Conservation (phyloP, 2,797 vertebrate species). For the Diceros bicornis region DNA sequence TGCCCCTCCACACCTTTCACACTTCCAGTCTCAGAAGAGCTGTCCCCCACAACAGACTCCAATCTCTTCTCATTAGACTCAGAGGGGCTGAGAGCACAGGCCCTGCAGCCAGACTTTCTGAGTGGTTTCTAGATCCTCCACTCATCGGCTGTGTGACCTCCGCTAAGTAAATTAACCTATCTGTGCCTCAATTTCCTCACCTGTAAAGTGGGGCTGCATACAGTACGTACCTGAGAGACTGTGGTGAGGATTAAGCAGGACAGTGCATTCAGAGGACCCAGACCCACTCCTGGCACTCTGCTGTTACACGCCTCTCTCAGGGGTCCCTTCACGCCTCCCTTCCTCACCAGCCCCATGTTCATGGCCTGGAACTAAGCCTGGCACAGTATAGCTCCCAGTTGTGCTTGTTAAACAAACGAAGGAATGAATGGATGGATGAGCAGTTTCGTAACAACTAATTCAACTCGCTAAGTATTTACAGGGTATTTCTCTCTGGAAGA, state of each 20-base stretch:
- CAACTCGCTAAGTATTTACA: background rate
- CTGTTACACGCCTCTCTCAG: background rate
- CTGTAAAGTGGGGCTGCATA: background rate
- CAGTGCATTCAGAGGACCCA: too few species aligned
- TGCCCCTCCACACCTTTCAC: background rate
- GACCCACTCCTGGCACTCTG: background rate
- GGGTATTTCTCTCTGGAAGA: background rate
- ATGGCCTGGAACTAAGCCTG: background rate
- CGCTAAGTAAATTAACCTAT: background rate
- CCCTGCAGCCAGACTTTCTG: background rate
- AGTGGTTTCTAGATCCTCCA: background rate
- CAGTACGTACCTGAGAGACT: background rate
- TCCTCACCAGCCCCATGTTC: background rate
- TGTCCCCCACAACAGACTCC: background rate
- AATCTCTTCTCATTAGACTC: background rate
- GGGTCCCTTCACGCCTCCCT: background rate
- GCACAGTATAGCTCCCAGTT: background rate
- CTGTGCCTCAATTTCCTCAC: background rate
- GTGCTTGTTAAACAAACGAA: conserved; percentile 28
- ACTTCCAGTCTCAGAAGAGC: background rate
- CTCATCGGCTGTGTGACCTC: background rate
- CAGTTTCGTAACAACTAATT: background rate
- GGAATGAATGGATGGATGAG: background rate
- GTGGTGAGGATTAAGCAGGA: background rate
- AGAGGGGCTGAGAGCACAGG: background rate